Evolutionary conservation across 2,113 vertebrate genomes (phyloP).

Genomic region (Daphoenositta chrysoptera): DNA sequence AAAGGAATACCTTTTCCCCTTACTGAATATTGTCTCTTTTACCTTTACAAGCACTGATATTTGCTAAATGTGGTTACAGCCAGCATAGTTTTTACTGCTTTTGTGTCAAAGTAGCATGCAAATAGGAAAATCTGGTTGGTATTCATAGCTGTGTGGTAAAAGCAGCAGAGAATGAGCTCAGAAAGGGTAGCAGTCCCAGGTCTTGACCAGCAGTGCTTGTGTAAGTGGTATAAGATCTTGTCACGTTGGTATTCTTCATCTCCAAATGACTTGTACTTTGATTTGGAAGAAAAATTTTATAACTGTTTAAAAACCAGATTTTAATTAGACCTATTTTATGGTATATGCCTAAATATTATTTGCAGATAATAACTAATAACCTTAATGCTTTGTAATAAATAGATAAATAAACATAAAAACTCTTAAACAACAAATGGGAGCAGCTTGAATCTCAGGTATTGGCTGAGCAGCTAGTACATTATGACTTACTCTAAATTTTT

Average conservation of each 20-base stretch:
- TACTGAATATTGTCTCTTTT: background rate
- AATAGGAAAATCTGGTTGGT: background rate
- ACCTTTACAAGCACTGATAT: background rate
- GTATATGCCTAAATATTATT: background rate
- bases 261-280: background rate
- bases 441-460: background rate
- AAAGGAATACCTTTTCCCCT: background rate
- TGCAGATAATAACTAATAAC: background rate
- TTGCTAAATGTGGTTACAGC: background rate
- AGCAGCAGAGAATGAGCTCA: background rate
- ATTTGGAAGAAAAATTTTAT: background rate
- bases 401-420: background rate
- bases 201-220: background rate
- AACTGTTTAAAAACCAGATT: background rate
- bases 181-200: background rate
- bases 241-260: background rate
- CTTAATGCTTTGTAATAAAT: background rate
- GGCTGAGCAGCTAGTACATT: background rate
- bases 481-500: background rate
- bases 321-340: background rate
- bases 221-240: background rate
- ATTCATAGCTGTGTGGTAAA: background rate
- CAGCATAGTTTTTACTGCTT: background rate
- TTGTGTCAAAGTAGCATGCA: background rate
- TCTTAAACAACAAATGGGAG: background rate